A percentile compares a stretch with the other conserved stretches of the same genome.
Evolutionary conservation across 53 echinoderm and acorn worm genomes (phyloP).

Genomic region (Pentamera pediparva): DNA sequence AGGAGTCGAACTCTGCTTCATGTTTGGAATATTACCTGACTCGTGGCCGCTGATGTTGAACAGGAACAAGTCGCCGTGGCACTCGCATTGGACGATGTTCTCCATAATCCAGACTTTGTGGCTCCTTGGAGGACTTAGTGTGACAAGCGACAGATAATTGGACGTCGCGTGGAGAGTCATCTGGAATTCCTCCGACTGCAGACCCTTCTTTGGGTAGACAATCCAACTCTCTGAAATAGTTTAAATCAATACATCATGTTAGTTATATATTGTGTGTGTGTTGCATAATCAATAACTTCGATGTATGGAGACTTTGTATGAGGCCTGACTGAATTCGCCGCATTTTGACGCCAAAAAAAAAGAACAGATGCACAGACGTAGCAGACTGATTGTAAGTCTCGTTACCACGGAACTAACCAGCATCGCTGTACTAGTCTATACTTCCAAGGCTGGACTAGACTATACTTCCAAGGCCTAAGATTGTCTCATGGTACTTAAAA

Average conservation of each 20-base stretch:
- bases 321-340: too few relatives aligned
- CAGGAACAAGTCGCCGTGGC: slow-evolving; percentile 29
- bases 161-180: slow-evolving; percentile 53
- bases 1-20: too few relatives aligned
- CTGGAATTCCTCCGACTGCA: slow-evolving; percentile 43
- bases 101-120: slow-evolving; percentile 45
- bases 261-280: background rate
- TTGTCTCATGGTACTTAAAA: too few relatives aligned
- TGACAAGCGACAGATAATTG: slow-evolving; percentile 42
- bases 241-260: background rate
- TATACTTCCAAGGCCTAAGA: too few relatives aligned
- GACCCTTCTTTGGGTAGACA: slow-evolving; percentile 44
- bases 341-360: too few relatives aligned
- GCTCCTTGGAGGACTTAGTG: slow-evolving; percentile 53
- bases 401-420: too few relatives aligned
- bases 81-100: slow-evolving; percentile 38
- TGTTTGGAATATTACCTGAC: background rate
- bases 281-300: too few relatives aligned
- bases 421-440: too few relatives aligned
- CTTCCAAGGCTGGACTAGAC: too few relatives aligned
- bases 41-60: slow-evolving; percentile 16
- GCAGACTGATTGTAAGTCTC: too few relatives aligned
- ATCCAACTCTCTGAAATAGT: slow-evolving; percentile 52
- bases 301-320: too few relatives aligned
- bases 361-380: too few relatives aligned